phyloP scores from a whole-genome alignment of 1,140 invertebrate genomes.

The Samia ricini region DNA sequence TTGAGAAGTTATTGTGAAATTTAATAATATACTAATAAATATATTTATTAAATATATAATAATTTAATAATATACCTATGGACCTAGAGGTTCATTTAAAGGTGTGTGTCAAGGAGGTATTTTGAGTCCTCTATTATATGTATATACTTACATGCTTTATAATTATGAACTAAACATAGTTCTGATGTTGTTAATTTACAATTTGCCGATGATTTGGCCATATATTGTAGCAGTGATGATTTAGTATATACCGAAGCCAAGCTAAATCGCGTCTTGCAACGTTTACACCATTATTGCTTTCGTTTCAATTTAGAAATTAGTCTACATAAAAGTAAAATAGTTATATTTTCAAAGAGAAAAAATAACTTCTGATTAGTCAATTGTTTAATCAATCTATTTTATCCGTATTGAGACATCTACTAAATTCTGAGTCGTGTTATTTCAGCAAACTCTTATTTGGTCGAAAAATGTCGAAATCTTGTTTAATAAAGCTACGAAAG shows the following conservation, averaged over 20 bases:
- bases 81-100: slow-evolving; percentile 18
- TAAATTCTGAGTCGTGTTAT: too few species aligned
- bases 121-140: slow-evolving; percentile 25
- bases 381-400: slow-evolving; percentile 6
- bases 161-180: slow-evolving; percentile 20
- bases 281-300: slow-evolving; percentile 14
- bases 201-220: slow-evolving; percentile 27
- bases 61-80: too few species aligned
- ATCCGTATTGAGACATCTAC: not conserved
- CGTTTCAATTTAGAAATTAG: slow-evolving; percentile 17
- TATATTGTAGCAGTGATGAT: slow-evolving; percentile 12
- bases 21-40: too few species aligned
- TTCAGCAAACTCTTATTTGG: too few species aligned
- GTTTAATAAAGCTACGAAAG: too few species aligned
- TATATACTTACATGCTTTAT: too few species aligned
- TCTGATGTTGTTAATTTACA: slow-evolving; percentile 22
- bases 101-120: slow-evolving; percentile 29
- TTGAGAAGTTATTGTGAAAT: slow-evolving; percentile 22
- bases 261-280: slow-evolving; percentile 12
- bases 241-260: not conserved
- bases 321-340: slow-evolving; percentile 14
- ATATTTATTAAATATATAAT: too few species aligned
- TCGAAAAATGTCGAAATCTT: too few species aligned
- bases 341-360: slow-evolving; percentile 10
- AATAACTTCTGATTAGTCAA: not conserved